phyloP scores from a whole-genome alignment of 2,888 invertebrate species.

The Oligia latruncula region DNA sequence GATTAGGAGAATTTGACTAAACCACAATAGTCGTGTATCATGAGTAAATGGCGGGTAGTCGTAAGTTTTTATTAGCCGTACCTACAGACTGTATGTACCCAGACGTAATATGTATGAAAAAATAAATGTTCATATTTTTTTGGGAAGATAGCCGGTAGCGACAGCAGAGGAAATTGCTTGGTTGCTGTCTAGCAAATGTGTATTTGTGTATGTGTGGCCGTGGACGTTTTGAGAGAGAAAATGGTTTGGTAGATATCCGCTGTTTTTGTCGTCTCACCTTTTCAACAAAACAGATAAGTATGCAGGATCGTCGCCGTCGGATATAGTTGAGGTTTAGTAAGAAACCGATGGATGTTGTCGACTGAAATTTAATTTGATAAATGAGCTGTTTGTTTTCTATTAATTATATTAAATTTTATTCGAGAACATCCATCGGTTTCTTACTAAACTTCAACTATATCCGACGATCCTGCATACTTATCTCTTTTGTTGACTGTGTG shows the following conservation, averaged over 20 bases:
- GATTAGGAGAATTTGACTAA: constrained; percentile 65
- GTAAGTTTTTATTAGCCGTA: constrained; percentile 80
- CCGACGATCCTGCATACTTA: no score
- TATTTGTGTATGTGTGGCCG: constrained; percentile 7
- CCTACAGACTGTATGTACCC: constrained; percentile 73
- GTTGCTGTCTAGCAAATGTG: constrained; percentile 15
- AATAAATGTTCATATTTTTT: constrained; percentile 77
- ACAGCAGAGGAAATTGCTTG: constrained; percentile 64
- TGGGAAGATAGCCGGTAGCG: constrained; percentile 74
- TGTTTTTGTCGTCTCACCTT: not conserved
- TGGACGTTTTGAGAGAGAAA: not conserved
- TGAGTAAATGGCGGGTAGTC: constrained; percentile 58
- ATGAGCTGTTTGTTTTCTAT: no score
- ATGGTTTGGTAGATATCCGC: not conserved
- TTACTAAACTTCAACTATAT: no score
- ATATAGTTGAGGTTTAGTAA: no score
- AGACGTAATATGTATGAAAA: constrained; percentile 81
- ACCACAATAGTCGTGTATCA: constrained; percentile 62
- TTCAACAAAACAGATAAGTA: no score
- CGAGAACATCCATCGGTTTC: no score
- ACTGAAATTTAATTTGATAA: no score
- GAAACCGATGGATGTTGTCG: no score
- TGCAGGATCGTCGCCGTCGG: no score
- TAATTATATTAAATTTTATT: no score
- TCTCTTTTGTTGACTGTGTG: no score